Evolutionary conservation across 2,797 vertebrate genomes (phyloP), one percentile per base, ranked within the genome.

Genomic region (Molossus molossus): DNA sequence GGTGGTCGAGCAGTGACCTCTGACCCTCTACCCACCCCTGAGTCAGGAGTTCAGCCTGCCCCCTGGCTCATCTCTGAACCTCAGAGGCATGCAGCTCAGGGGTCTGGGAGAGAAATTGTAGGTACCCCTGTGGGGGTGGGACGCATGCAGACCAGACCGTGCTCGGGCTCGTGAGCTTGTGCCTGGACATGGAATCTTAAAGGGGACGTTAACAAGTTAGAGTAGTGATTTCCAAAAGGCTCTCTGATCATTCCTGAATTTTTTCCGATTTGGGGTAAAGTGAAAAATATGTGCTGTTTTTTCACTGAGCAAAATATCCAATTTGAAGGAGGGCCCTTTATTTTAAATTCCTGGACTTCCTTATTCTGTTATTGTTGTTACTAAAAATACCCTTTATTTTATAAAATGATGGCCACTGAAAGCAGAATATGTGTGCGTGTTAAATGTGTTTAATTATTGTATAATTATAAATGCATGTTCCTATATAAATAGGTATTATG

Each of bases 311-410:
- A 45, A 88, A 73, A 29, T n/a, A 75, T 33, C 62, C 88, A 13
- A 4, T 69, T 80, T 79, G 37, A 94, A 75, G 48, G 18, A 23
- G 13, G 58, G 2, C 65, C 21, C 37, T 83, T 88, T 62, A 48
- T 87, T 85, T 55, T 75, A 84, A 76, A 20, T 73, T 84, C 76
- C 57, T 86, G 57, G 50, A n/a, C 50, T 65, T 87, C n/a, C 57
- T 89, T 64, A 60, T 25, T 79, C 40, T 57, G 13, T 75, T 87
- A 25, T 10, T 48, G 9, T 76, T 82, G 53, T 69, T 83, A 40
- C 57, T 55, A 18, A 89, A 92, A 86, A 77, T 62, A 9, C 5
- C 25, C 50, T 55, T 83, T 23, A 27, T 40, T 55, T 89, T 86
- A 45, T 25, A 80, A 95, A 94, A 53, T 81, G 7, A 55, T 85